A percentile compares a stretch with the other conserved stretches of the same genome.
phyloP scores from a whole-genome alignment of 2,888 invertebrate genomes.

The Copidosoma aretas region DNA sequence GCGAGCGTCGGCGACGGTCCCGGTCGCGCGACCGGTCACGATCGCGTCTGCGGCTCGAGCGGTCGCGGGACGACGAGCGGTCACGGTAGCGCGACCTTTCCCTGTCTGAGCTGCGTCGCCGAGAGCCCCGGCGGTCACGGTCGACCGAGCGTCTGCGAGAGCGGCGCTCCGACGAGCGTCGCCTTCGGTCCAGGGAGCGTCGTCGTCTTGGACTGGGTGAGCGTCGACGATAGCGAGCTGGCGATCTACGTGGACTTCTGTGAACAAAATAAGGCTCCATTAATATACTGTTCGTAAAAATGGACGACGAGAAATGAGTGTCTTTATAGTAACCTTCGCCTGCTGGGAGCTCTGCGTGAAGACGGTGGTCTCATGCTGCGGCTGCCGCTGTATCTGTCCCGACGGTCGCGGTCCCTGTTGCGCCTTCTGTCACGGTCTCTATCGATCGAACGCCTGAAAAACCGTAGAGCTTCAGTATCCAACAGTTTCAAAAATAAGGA shows the following conservation, averaged over 20 bases:
- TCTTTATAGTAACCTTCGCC: slow-evolving; percentile 54
- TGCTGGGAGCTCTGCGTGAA: slow-evolving; percentile 56
- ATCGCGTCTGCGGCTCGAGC: slow-evolving; percentile 59
- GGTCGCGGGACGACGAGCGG: slow-evolving; percentile 59
- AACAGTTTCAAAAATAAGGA: too few relatives aligned
- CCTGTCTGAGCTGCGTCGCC: slow-evolving; percentile 56
- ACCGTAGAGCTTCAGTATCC: neutral
- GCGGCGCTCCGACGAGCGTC: slow-evolving; percentile 57
- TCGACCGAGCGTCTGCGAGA: slow-evolving; percentile 62
- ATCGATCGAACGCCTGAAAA: slow-evolving; percentile 46
- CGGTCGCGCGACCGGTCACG: slow-evolving; percentile 48
- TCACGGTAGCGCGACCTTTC: slow-evolving; percentile 45
- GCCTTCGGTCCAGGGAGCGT: slow-evolving; percentile 57
- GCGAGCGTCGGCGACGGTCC: slow-evolving; percentile 61
- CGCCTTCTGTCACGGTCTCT: slow-evolving; percentile 61
- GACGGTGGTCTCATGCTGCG: slow-evolving; percentile 61
- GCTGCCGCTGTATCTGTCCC: slow-evolving; percentile 59
- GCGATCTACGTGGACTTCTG: slow-evolving; percentile 58
- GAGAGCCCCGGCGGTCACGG: slow-evolving; percentile 49
- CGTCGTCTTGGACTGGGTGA: slow-evolving; percentile 59
- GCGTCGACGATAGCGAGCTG: slow-evolving; percentile 57
- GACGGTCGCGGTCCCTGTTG: slow-evolving; percentile 61
- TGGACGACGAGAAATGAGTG: neutral
- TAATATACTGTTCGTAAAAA: neutral
- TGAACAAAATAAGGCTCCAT: slow-evolving; percentile 13